Conservation (phyloP, 2,113 vertebrate genomes). For the Microtus richardsoni region DNA sequence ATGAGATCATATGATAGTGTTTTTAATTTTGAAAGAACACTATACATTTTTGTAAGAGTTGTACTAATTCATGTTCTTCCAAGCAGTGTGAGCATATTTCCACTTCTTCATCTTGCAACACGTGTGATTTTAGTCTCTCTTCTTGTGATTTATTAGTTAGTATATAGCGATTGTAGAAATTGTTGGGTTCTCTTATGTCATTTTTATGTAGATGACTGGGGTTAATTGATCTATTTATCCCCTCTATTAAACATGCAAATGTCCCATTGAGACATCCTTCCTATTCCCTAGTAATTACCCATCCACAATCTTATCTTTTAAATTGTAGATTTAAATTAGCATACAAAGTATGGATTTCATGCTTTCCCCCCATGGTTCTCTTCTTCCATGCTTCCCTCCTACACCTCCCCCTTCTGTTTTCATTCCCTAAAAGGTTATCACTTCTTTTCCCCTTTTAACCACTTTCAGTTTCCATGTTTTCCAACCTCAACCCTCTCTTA, state of each 20-base stretch:
- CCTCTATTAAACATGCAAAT: not conserved
- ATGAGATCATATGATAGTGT: not conserved
- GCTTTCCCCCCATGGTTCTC: too few species aligned
- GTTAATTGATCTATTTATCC: not conserved
- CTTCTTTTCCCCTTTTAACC: not conserved
- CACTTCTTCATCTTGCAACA: not conserved
- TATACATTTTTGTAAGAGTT: not conserved
- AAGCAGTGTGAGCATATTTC: fast-evolving
- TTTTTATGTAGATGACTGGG: not conserved
- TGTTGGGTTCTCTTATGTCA: not conserved
- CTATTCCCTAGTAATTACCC: not conserved
- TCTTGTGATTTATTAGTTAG: not conserved
- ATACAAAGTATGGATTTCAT: not conserved
- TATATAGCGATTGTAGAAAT: not conserved
- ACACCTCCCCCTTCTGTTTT: too few species aligned
- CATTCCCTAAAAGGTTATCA: not conserved
- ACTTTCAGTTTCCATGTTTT: too few species aligned
- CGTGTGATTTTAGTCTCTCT: too few species aligned
- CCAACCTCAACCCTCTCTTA: too few species aligned
- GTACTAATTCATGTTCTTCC: not conserved
- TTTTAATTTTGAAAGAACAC: not conserved
- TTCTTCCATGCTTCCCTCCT: too few species aligned
- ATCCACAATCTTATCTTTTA: not conserved
- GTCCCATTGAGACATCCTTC: fast-evolving
- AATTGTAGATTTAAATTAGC: not conserved